Evolutionary conservation across 1,140 invertebrate genomes (phyloP), one percentile per base, ranked within the genome.

Genomic region (Laupala kohalensis): DNA sequence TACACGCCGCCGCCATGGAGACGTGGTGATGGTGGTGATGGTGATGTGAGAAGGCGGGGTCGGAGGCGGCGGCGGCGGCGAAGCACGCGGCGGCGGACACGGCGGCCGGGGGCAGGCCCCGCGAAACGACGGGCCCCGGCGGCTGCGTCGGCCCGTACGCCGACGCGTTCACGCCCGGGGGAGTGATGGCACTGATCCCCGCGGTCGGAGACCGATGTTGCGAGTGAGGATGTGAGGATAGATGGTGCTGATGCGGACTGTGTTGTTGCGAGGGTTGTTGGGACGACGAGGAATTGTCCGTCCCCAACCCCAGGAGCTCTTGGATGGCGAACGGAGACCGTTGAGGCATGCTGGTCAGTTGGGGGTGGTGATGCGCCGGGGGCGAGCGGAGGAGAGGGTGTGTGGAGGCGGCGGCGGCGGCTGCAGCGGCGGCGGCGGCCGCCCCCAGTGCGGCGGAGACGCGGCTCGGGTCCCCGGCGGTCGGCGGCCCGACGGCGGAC

Each of bases 261-360:
- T 71, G 72, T 15, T 74, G 80, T 71, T 69, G 79, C 78, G 64
- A 80, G 73, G 76, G 71, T 53, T 79, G 78, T 26, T n/a, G 70
- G 28, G 27, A 23, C 37, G 79, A 78, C 19, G 79, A 70, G 72
- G 74, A 77, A 25, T 82, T 83, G 77, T 79, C 71, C 78, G 78
- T 81, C 65, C 89, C 88, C 53, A 95, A 81, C 1, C 93, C 93
- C 76, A 95, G 83, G 75, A 95, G 84, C 83, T 96, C 93, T 80
- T 96, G 93, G 78, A 95, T 95, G 74, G 92, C 93, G 82, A 95
- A 96, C 23, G 93, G 92, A 74, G 92, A 93, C 75, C 93, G 84
- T 81, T 94, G 92, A 74, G 92, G 91, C 85, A 91, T 53, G 12
- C 27, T 30, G 5, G 24, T 24, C 27, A 19, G 13, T 4, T n/a